A percentile compares a stretch with the other conserved stretches of the same genome.
Evolutionary conservation across 2,888 invertebrate genomes (phyloP).

Genomic region (Brachypterus glaber): DNA sequence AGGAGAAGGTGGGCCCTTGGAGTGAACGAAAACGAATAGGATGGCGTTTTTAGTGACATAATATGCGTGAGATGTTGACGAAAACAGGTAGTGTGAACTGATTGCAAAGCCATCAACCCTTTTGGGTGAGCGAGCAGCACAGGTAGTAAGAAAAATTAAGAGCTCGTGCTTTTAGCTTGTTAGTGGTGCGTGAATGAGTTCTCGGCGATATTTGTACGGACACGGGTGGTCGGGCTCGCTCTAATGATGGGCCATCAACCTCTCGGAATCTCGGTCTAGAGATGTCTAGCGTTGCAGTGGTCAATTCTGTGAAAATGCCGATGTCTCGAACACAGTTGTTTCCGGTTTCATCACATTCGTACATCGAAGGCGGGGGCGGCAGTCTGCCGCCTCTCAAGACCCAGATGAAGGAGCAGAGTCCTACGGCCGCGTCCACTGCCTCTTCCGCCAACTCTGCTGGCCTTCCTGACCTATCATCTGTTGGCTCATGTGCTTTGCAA

Average conservation of each 20-base stretch:
- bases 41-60: no score
- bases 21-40: no score
- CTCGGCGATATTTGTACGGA: constrained; percentile 11
- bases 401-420: constrained; percentile 42
- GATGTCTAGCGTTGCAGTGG: constrained; percentile 41
- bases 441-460: constrained; percentile 28
- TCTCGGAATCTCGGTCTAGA: constrained; percentile 32
- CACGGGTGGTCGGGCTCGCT: constrained; percentile 27
- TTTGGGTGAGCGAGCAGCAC: no score
- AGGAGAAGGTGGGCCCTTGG: background rate
- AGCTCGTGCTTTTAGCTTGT: no score
- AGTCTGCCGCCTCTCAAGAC: constrained; percentile 42
- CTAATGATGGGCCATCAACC: constrained; percentile 38
- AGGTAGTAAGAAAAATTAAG: no score
- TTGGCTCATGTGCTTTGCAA: constrained; percentile 28
- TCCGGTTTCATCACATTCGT: constrained; percentile 35
- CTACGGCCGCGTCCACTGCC: constrained; percentile 37
- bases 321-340: constrained; percentile 44
- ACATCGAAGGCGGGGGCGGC: constrained; percentile 41
- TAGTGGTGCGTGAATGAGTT: constrained; percentile 28
- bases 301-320: constrained; percentile 34
- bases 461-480: constrained; percentile 25
- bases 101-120: no score
- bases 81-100: no score
- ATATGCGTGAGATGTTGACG: no score